Evolutionary conservation across 2,113 vertebrate species (phyloP).

Genomic region (Aepyceros melampus): DNA sequence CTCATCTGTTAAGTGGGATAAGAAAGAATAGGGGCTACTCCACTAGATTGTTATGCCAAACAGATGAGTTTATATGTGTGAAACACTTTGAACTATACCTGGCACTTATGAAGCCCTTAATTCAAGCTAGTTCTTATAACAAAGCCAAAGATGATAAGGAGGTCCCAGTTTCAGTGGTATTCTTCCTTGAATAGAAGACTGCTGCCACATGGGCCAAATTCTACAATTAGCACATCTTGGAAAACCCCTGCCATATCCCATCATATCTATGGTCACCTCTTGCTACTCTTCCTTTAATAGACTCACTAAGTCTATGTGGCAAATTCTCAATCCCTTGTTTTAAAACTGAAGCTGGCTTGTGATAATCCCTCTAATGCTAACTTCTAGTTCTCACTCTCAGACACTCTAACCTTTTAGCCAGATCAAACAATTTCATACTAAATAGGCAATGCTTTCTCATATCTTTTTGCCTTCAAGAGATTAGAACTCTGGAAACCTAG

Average conservation of each 20-base stretch:
- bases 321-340: background rate
- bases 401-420: background rate
- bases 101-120: background rate
- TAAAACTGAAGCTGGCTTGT: background rate
- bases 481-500: background rate
- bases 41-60: background rate
- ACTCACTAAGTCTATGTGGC: background rate
- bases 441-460: background rate
- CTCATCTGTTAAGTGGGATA: background rate
- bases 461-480: background rate
- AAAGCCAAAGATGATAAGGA: background rate
- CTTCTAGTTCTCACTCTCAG: background rate
- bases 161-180: background rate
- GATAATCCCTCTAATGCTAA: background rate
- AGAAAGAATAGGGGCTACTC: background rate
- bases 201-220: background rate
- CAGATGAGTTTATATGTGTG: background rate
- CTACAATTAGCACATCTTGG: background rate
- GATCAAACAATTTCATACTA: background rate
- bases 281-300: background rate
- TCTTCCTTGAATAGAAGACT: background rate
- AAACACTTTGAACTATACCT: background rate
- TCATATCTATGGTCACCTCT: background rate
- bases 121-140: background rate
- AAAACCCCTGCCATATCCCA: background rate